phyloP scores from a whole-genome alignment of 2,888 invertebrate species.

The Megastigmus dorsalis region DNA sequence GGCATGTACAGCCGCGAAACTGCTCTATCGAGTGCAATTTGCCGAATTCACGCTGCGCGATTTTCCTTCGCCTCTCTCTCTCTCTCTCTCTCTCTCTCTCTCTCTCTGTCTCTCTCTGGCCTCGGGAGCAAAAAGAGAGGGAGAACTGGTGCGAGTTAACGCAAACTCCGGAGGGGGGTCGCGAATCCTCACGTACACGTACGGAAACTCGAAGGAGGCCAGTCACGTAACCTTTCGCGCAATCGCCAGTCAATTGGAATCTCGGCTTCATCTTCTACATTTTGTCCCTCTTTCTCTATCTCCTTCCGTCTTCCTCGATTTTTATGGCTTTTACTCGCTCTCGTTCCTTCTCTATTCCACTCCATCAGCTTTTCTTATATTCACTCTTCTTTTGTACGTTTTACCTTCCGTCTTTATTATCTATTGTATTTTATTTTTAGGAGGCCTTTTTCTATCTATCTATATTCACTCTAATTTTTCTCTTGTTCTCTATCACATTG shows the following conservation, averaged over 20 bases:
- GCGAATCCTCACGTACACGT: too few species aligned
- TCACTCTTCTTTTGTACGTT: not conserved
- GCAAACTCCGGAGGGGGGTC: not conserved
- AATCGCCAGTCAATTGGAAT: conserved; percentile 58
- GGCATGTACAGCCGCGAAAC: too few species aligned
- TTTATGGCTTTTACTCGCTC: not conserved
- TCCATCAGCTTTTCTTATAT: not conserved
- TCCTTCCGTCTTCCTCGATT: too few species aligned
- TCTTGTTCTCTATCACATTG: too few species aligned
- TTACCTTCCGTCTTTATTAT: not conserved
- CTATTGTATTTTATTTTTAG: not conserved
- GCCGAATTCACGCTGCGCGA: conserved; percentile 54
- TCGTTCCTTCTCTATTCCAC: not conserved
- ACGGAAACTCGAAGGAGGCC: conserved; percentile 9
- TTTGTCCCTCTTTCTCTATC: not conserved
- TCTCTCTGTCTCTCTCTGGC: too few species aligned
- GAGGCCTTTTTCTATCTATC: not conserved
- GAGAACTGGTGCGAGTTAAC: too few species aligned
- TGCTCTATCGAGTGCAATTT: conserved; percentile 55
- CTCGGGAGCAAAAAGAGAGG: too few species aligned
- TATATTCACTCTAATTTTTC: not conserved
- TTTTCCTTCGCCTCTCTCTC: too few species aligned
- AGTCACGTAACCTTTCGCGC: conserved; percentile 57
- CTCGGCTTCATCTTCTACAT: conserved; percentile 45
- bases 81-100: too few species aligned